Conservation (phyloP, 2,797 vertebrate genomes). For the Bradypodion pumilum region DNA sequence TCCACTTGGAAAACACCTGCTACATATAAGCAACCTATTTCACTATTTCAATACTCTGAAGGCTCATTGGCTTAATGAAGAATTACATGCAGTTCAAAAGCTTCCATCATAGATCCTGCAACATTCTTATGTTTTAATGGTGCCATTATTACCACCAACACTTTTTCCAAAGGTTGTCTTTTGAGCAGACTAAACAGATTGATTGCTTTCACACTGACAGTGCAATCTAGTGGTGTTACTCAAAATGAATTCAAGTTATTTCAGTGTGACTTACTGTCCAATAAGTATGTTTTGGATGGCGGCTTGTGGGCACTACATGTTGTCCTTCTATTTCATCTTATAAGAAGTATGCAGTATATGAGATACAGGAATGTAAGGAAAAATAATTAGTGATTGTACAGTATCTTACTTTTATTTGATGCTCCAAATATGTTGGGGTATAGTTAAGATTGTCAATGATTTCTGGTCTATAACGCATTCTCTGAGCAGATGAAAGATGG, state of each 20-base stretch:
- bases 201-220: not conserved
- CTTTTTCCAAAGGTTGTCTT: not conserved
- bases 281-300: not conserved
- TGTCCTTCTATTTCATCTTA: not conserved
- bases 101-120: not conserved
- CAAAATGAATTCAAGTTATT: not conserved
- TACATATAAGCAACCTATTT: too few relatives aligned
- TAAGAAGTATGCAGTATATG: not conserved
- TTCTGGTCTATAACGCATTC: not conserved
- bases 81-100: not conserved
- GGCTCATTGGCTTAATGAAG: not conserved
- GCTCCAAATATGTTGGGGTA: constrained; percentile 57
- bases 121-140: not conserved
- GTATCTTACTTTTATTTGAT: constrained; percentile 66
- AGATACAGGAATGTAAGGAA: not conserved
- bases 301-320: not conserved
- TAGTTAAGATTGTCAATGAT: constrained; percentile 33
- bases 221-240: not conserved
- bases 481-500: not conserved
- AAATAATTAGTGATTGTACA: not conserved
- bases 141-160: not conserved
- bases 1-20: too few relatives aligned
- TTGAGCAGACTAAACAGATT: not conserved
- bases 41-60: not conserved
- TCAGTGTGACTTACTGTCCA: not conserved